Conservation (phyloP, 2,113 vertebrate genomes). For the Bambusicola thoracicus region DNA sequence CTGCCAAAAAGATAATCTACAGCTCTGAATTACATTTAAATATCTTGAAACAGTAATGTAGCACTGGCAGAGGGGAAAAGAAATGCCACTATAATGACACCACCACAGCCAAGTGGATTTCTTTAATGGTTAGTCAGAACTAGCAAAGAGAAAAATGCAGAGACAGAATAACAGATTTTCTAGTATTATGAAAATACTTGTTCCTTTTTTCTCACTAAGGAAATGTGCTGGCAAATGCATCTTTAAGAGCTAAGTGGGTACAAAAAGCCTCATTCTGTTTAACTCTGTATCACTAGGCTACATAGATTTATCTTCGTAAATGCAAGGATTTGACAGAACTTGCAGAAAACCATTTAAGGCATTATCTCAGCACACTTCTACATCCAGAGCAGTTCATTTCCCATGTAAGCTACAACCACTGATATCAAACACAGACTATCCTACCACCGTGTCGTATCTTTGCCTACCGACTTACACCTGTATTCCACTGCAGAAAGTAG, state of each 20-base stretch:
- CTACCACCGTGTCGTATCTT: accelerated
- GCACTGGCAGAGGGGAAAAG: neutral
- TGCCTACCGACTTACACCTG: neutral
- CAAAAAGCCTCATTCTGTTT: neutral
- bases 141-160: constrained; percentile 2
- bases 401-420: neutral
- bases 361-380: neutral
- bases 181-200: constrained; percentile 13
- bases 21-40: constrained; percentile 26
- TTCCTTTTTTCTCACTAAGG: neutral
- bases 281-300: neutral
- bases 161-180: neutral
- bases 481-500: neutral
- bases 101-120: neutral
- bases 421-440: neutral
- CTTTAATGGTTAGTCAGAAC: constrained; percentile 2
- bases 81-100: neutral
- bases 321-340: neutral
- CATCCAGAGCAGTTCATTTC: neutral
- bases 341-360: neutral
- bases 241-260: neutral
- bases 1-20: neutral
- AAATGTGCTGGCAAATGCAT: neutral
- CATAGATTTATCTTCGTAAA: neutral
- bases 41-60: neutral